Percentiles rank a stretch among this genome's conserved stretches.
Conservation (phyloP, 2,888 invertebrate genomes). For the Ennomos quercinarius region DNA sequence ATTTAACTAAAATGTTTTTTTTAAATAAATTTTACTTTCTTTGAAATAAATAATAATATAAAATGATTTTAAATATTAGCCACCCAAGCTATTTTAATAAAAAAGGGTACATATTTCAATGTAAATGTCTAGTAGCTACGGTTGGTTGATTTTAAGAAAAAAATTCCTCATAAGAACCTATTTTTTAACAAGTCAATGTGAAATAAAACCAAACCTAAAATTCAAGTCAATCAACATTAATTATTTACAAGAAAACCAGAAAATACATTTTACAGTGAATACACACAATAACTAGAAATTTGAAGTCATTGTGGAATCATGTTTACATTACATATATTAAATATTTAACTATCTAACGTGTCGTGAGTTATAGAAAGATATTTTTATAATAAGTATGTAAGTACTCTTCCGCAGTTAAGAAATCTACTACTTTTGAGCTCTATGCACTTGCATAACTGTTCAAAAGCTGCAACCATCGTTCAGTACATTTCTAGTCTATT, state of each 20-base stretch:
- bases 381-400: not conserved
- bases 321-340: conserved; percentile 11
- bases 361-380: conserved; percentile 11
- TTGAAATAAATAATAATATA: conserved; percentile 13
- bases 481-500: conserved; percentile 5
- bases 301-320: conserved; percentile 11
- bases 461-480: conserved; percentile 14
- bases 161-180: conserved; percentile 16
- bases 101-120: conserved; percentile 1
- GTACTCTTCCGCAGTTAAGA: not conserved
- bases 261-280: conserved; percentile 7
- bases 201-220: conserved; percentile 12
- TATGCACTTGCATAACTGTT: conserved; percentile 18
- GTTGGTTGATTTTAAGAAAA: conserved; percentile 13
- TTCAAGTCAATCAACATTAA: not conserved
- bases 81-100: conserved; percentile 6
- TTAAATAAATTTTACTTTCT: conserved; percentile 28
- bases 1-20: conserved; percentile 37
- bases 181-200: not conserved
- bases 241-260: conserved; percentile 6
- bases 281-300: conserved; percentile 55
- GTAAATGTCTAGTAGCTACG: conserved; percentile 2
- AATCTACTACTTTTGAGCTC: conserved; percentile 9
- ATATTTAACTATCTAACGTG: conserved; percentile 15
- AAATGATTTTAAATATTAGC: conserved; percentile 5